A percentile compares a stretch with the other conserved stretches of the same genome.
phyloP scores from a whole-genome alignment of 2,888 invertebrate species.

The Lottia gigantea region DNA sequence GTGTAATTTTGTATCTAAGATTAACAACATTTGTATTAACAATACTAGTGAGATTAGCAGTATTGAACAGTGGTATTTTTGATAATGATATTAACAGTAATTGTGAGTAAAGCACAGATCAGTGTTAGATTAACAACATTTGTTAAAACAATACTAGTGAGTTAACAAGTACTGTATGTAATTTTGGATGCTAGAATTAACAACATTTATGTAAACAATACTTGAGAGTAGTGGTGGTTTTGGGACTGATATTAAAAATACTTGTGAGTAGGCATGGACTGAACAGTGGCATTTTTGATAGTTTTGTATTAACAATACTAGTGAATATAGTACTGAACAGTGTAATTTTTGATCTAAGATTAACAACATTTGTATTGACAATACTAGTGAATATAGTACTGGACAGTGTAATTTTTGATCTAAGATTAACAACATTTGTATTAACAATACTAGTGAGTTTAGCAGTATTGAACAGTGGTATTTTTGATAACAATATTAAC shows the following conservation, averaged over 20 bases:
- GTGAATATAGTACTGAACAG: no score
- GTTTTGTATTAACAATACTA: no score
- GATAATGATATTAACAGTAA: constrained; percentile 2
- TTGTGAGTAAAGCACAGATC: no score
- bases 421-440: not conserved
- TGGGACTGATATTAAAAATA: no score
- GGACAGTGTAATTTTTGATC: not conserved
- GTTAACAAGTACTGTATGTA: not conserved
- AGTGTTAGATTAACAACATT: no score
- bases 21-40: not conserved
- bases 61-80: not conserved
- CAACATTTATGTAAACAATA: not conserved
- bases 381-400: constrained; percentile 1
- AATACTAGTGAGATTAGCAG: constrained; percentile 2
- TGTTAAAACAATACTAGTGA: not conserved
- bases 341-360: no score
- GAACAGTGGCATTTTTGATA: no score
- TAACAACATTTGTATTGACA: not conserved
- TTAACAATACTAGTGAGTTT: not conserved
- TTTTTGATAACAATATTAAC: no score
- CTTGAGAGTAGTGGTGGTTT: not conserved
- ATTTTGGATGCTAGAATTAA: no score
- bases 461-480: not conserved
- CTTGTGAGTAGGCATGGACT: no score
- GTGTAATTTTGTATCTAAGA: not conserved